These are phyloP conservation scores for Oryctolagus cuniculus DNA, from an alignment of 2,113 vertebrate genomes.

Conservation along the genomic window DNA sequence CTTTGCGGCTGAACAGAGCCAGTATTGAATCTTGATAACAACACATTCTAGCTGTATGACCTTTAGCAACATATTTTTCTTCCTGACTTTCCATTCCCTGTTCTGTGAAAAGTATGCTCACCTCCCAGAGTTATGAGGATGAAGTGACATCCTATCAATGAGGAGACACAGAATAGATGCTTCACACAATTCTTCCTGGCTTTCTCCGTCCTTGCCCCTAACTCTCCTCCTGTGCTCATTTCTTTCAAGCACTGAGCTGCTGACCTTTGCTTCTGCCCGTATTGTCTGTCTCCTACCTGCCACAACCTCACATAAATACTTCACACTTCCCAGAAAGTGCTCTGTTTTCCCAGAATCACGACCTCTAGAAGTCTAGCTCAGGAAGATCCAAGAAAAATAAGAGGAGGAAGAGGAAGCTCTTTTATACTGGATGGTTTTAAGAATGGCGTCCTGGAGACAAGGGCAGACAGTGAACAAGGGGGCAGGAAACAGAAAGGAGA, in stretches of 20 bases:
- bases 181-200: not conserved
- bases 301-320: not conserved
- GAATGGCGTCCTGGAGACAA: slow-evolving; percentile 15
- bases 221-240: not conserved
- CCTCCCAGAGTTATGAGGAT: not conserved
- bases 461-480: not conserved
- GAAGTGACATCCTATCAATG: not conserved
- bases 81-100: slow-evolving; percentile 28
- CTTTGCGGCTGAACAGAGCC: not conserved
- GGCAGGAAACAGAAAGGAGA: slow-evolving; percentile 36
- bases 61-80: slow-evolving; percentile 34
- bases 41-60: not conserved
- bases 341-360: not conserved
- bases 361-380: not conserved
- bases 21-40: not conserved
- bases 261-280: not conserved
- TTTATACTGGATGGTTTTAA: not conserved
- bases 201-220: not conserved
- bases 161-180: not conserved
- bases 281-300: not conserved
- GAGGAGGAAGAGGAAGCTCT: not conserved
- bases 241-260: not conserved
- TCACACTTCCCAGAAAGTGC: not conserved
- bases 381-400: not conserved
- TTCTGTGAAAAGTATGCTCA: not conserved